Base-by-base conservation (phyloP, 2,888 invertebrate species). In the Uloborus plumipes region DNA sequence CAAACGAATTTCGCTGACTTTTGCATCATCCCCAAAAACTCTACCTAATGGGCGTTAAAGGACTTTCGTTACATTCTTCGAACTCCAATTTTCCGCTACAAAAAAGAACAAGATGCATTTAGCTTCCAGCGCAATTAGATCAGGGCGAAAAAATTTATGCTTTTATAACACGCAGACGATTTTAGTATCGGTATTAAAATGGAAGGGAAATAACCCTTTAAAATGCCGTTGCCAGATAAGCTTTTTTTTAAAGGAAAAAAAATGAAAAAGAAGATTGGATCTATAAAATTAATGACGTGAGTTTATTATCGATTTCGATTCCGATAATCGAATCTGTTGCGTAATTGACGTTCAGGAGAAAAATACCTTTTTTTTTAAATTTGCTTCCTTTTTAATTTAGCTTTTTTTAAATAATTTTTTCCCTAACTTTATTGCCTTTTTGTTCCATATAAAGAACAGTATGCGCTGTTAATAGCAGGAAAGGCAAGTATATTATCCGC, bases 251-350 rank as follows among this genome's bases (percentile, higher is more conserved):
- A 39, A 39, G 9, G 11, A 39, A 39, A 11, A 11, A 39, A 67
- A 53, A 67, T 26, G 11, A 4, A 53, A 22, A 49, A 15, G 51
- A 51, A 51, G 20, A 67, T 61, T 74, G 64, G 67, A 81, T 74
- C 70, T 70, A 74, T 81, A 81, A 74, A 81, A 81, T 81, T 81
- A 81, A 81, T 81, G 80, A 74, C 53, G 74, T 65, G 70, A 70
- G 69, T 74, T 74, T 70, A 81, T 74, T 69, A 81, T 74, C 59
- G 80, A 69, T 65, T 70, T 22, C 49, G 75, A 26, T 61, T 76
- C 61, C 76, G 72, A 78, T 78, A 78, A 78, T 78, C 66, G 61
- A 78, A 67, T 76, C 67, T 67, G 50, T 61, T 26, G 67, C 75
- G 58, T 76, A 69, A 76, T 76, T 71, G 71, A 71, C 71, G 71